Percentiles rank a stretch among this genome's conserved stretches.
phyloP scores from a whole-genome alignment of 2,888 invertebrate genomes.

The Liopterus haemorrhoidalis region DNA sequence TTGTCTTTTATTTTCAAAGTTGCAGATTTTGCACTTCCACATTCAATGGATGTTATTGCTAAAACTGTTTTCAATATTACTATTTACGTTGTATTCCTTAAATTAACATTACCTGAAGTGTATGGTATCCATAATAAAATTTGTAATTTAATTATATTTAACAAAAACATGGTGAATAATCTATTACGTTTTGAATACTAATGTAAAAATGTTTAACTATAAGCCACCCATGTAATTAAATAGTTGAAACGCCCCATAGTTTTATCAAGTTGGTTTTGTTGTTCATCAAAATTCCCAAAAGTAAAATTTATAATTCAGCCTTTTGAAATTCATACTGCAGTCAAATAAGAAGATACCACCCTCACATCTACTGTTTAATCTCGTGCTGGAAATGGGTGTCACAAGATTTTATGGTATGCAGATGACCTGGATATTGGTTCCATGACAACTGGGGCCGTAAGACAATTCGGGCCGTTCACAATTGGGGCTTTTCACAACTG shows the following conservation, averaged over 20 bases:
- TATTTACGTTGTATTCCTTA: background rate
- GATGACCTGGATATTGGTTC: too few relatives aligned
- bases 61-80: background rate
- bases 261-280: too few relatives aligned
- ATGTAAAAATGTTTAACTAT: background rate
- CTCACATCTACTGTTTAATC: too few relatives aligned
- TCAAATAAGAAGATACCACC: too few relatives aligned
- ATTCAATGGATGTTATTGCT: conserved; percentile 6
- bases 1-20: conserved; percentile 46
- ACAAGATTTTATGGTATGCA: too few relatives aligned
- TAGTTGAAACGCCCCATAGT: conserved; percentile 1
- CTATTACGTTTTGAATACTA: background rate
- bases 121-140: background rate
- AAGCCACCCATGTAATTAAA: conserved; percentile 8
- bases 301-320: too few relatives aligned
- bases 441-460: too few relatives aligned
- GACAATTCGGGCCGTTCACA: too few relatives aligned
- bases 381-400: too few relatives aligned
- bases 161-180: conserved; percentile 6
- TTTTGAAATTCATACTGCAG: too few relatives aligned
- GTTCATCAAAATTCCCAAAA: too few relatives aligned
- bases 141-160: background rate
- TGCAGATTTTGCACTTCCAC: conserved; percentile 26
- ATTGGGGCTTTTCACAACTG: too few relatives aligned
- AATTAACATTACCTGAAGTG: background rate